Percentiles rank a stretch among this genome's conserved stretches.
Evolutionary conservation across 1,140 invertebrate genomes (phyloP).

Genomic region (Trichoplusia ni): DNA sequence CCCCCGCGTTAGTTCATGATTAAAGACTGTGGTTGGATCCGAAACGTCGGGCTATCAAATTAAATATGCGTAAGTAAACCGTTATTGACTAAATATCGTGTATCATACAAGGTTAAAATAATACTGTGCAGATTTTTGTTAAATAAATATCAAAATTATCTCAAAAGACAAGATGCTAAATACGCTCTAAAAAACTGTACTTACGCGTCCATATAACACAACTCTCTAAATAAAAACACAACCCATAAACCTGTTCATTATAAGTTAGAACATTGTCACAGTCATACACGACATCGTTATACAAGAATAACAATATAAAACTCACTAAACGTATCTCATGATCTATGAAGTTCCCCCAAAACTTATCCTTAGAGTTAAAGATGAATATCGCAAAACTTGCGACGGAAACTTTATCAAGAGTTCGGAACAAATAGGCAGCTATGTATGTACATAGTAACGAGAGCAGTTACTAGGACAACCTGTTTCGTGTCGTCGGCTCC

Average conservation of each 20-base stretch:
- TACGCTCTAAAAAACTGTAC: neutral
- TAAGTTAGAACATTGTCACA: conserved; percentile 6
- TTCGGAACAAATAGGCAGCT: conserved; percentile 5
- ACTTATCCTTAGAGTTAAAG: conserved; percentile 22
- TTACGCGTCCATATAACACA: neutral
- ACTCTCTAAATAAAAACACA: neutral
- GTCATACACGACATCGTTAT: neutral
- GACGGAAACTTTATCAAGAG: conserved; percentile 33
- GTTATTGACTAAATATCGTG: no score
- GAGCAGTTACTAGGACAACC: conserved; percentile 22
- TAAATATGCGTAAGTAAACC: no score
- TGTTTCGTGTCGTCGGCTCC: neutral
- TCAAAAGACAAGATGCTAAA: no score
- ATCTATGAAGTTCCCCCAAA: conserved; percentile 19
- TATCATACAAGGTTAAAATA: no score
- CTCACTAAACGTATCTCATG: conserved; percentile 24
- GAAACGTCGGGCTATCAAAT: no score
- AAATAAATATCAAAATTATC: no score
- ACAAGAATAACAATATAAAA: conserved; percentile 17
- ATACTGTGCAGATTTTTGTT: no score
- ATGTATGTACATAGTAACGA: conserved; percentile 35
- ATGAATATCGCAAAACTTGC: conserved; percentile 38
- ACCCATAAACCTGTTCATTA: neutral
- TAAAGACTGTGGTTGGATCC: no score
- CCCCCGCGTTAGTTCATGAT: no score